Conservation (phyloP, 2,797 vertebrate species). For the Ataeniobius toweri region DNA sequence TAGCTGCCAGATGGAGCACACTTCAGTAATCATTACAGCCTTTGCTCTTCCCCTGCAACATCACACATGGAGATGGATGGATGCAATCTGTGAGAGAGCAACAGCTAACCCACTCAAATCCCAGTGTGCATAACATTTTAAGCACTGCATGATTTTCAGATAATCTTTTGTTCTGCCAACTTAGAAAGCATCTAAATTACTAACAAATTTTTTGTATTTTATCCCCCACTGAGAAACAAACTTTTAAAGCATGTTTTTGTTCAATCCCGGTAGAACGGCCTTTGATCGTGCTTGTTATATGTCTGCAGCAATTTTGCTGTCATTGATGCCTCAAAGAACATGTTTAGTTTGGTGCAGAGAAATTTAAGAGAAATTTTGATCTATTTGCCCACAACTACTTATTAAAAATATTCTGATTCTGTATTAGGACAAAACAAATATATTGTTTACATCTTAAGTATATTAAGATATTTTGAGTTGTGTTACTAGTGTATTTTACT, state of each 20-base stretch:
- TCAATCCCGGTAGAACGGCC: constrained; percentile 5
- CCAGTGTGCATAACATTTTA: constrained; percentile 16
- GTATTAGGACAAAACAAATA: neutral
- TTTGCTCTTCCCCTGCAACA: neutral
- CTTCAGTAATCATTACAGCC: constrained; percentile 10
- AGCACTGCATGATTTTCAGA: constrained; percentile 20
- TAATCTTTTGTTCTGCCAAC: constrained; percentile 7
- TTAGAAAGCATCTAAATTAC: constrained; percentile 14
- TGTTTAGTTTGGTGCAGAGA: constrained; percentile 1
- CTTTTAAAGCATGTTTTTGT: constrained; percentile 5
- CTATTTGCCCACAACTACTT: neutral
- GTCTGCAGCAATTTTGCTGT: neutral
- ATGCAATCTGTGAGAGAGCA: constrained; percentile 19
- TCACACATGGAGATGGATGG: constrained; percentile 17
- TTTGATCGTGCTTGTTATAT: neutral
- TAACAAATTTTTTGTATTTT: constrained; percentile 7
- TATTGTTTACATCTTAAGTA: neutral
- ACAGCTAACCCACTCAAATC: constrained; percentile 16
- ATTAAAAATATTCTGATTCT: neutral
- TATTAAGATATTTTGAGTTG: neutral
- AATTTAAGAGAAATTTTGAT: neutral
- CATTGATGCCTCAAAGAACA: neutral
- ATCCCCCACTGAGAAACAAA: constrained; percentile 5
- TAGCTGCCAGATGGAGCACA: constrained; percentile 12
- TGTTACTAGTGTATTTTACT: neutral